Base-by-base conservation (phyloP, 2,113 vertebrate genomes). In the Rhea americana region DNA sequence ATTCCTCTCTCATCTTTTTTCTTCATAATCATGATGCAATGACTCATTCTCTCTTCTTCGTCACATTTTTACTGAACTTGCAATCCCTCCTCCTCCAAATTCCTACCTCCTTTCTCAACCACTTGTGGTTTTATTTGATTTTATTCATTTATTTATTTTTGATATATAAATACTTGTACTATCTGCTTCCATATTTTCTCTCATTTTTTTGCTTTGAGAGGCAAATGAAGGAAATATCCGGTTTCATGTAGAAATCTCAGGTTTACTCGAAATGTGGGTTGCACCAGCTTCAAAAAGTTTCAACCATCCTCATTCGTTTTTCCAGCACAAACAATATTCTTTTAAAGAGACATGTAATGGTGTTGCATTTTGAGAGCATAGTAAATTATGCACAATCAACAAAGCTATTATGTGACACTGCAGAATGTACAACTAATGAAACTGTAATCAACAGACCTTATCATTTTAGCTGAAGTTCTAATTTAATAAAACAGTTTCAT, bases 401-500 rank as follows among this genome's bases (percentile, higher is more conserved):
- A 96, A 96, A 92, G 85, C 67, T 94, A 92, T 96, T 95, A 90
- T 35, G n/a, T 74, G 90, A 94, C 62, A 90, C 76, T 90, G 68
- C 74, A 81, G 66, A 93, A 87, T 61, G 89, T 94, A 90, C 87
- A 94, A 70, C 76, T 96, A 96, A 97, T 95, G 85, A 97, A 92
- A 93, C 76, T 82, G 9, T 93, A 96, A 96, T 96, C 94, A 95
- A 28, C 82, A 79, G 68, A 93, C 90, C 78, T 95, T 95, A 93
- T 59, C 21, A 87, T 95, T 97, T 94, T 91, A 95, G 87, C 90
- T 89, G 93, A 97, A 71, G 73, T 94, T 96, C 37, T 97, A 96
- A 97, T 97, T 97, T 96, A 97, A 95, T 97, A 97, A 90, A 95
- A 85, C 58, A 91, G 41, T 86, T 94, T 77, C 50, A 22, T 94